Evolutionary conservation across 1,140 invertebrate genomes (phyloP), one percentile per base, ranked within the genome.

Genomic region (Lucilia cuprina): DNA sequence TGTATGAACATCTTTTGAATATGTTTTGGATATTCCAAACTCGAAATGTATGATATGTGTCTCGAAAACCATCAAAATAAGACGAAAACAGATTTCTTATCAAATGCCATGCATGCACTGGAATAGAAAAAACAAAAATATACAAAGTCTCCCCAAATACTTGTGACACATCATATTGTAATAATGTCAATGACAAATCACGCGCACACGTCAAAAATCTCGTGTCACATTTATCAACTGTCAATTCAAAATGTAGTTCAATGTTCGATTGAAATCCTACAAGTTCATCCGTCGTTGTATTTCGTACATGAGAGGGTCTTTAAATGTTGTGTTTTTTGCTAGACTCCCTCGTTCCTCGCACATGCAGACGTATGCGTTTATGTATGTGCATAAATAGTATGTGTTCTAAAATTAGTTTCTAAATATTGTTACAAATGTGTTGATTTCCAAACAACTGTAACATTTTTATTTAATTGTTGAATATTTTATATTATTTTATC

Each of bases 391-490:
- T 30, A 30, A 30, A 30, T 70, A 19, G 74, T 21, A 21, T 19
- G 0, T 49, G 35, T 85, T 88, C 89, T 90, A 90, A 90, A 90
- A 90, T 90, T 90, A 90, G 89, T 90, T 90, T 85, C 85, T 85
- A 90, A 90, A 90, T 90, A 90, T 90, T 90, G 88, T 90, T 90
- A 90, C 89, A 90, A 90, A 89, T 90, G 89, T 90, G 87, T 87
- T 89, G 88, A 90, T 86, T 80, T 90, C 87, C 84, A 90, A 89
- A 88, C 89, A 90, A 70, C 60, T 70, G 60, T 21, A 70, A 21
- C 17, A 70, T 70, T 21, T 70, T 21, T 19, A 19, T 77, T 80
- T 49, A 80, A 80, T 80, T 80, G 19, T 21, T 47, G 41, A 21
- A 80, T 80, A 49, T 80, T 80, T 41, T 49, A 21, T 80, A 21